A percentile compares a stretch with the other conserved stretches of the same genome.
These are phyloP conservation scores for Sciaenops ocellatus DNA, from an alignment of 2,797 vertebrate genomes.

Conservation along the genomic window DNA sequence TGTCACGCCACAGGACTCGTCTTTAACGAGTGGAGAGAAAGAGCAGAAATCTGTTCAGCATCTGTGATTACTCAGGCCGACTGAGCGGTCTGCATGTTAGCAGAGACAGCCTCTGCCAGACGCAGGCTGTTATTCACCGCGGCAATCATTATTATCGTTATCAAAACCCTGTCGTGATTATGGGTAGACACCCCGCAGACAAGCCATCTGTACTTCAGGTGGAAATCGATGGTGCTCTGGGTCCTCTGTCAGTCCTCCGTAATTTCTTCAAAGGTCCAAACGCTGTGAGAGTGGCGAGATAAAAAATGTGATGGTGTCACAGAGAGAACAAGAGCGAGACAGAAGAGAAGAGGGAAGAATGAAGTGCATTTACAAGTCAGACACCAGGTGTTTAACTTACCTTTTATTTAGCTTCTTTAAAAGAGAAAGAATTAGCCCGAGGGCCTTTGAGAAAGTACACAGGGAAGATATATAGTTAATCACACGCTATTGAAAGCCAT, in stretches of 20 bases:
- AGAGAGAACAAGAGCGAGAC: background rate
- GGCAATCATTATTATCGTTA: constrained; percentile 57
- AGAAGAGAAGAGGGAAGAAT: constrained; percentile 6
- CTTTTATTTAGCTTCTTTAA: constrained; percentile 49
- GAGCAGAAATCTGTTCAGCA: constrained; percentile 39
- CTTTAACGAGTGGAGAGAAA: constrained; percentile 12
- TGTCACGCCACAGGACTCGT: constrained; percentile 30
- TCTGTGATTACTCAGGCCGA: constrained; percentile 51
- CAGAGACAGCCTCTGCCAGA: constrained; percentile 14
- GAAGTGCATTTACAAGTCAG: constrained; percentile 43
- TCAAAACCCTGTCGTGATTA: constrained; percentile 57
- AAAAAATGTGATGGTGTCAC: background rate
- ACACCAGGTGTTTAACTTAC: constrained; percentile 51
- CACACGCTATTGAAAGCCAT: constrained; percentile 35
- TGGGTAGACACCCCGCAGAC: constrained; percentile 55
- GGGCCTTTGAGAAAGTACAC: constrained; percentile 37
- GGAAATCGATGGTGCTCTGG: constrained; percentile 55
- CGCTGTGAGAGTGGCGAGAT: background rate
- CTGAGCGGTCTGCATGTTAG: constrained; percentile 8
- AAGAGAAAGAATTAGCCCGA: constrained; percentile 43
- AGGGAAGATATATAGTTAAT: constrained; percentile 45
- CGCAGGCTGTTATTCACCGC: constrained; percentile 36
- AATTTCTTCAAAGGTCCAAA: constrained; percentile 40
- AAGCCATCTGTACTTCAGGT: constrained; percentile 73
- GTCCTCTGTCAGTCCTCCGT: constrained; percentile 24